Percentiles rank a stretch among this genome's conserved stretches.
Evolutionary conservation across 64 coral and sea anemone species (phyloP).

Genomic region (Dendronephthya gigantea): DNA sequence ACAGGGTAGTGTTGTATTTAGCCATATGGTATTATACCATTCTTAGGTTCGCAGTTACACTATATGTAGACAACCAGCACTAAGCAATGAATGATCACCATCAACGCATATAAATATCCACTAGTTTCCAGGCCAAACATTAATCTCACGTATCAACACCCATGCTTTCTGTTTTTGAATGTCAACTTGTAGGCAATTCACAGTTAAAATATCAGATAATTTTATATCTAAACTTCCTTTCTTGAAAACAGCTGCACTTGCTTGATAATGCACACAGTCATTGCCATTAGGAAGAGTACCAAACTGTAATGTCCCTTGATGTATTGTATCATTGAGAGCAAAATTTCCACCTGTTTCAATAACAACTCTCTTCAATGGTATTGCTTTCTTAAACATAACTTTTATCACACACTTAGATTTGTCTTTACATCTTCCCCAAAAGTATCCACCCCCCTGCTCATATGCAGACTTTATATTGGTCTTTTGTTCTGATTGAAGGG

Average conservation of each 20-base stretch:
- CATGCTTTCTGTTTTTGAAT: background rate
- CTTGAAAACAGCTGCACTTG: background rate
- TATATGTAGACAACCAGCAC: too few relatives aligned
- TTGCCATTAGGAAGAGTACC: background rate
- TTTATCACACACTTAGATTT: background rate
- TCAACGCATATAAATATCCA: too few relatives aligned
- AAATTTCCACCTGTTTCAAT: background rate
- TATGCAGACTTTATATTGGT: slow-evolving; percentile 25
- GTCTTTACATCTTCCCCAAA: background rate
- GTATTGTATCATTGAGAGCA: background rate
- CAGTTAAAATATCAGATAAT: background rate
- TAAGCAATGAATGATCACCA: too few relatives aligned
- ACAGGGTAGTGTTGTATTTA: too few relatives aligned
- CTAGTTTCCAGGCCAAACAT: background rate
- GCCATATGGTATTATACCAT: too few relatives aligned
- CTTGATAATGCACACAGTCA: background rate
- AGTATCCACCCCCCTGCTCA: slow-evolving; percentile 42
- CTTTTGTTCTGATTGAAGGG: background rate
- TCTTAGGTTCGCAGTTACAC: too few relatives aligned
- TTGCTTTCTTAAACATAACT: background rate
- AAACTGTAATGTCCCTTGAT: background rate
- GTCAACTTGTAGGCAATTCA: background rate
- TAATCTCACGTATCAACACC: background rate
- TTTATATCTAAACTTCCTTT: background rate
- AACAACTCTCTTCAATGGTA: background rate